phyloP scores from a whole-genome alignment of 2,113 vertebrate species.

The Suncus etruscus region DNA sequence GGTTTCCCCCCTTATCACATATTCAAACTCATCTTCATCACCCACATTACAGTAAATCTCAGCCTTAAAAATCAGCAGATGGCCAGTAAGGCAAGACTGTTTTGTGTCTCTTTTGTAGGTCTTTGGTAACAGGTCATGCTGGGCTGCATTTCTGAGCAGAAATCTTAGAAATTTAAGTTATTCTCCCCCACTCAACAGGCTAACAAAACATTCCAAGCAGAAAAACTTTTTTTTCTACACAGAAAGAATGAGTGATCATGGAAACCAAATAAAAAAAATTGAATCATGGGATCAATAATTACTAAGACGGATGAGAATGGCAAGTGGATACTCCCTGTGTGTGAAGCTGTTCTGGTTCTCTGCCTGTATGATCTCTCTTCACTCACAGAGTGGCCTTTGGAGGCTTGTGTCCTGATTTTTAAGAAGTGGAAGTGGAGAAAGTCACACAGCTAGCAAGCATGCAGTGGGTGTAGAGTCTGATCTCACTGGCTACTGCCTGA shows the following conservation, averaged over 20 bases:
- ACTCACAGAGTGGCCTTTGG: background rate
- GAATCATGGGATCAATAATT: background rate
- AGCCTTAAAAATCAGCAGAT: conserved; percentile 1
- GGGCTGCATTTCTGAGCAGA: background rate
- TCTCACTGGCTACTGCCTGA: background rate
- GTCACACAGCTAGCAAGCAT: background rate
- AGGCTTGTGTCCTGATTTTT: background rate
- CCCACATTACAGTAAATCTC: background rate
- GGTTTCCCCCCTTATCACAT: background rate
- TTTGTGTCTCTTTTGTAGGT: conserved; percentile 38
- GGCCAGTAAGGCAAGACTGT: background rate
- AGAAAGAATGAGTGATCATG: background rate
- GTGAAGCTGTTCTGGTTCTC: background rate
- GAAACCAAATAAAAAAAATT: conserved; percentile 25
- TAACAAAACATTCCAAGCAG: background rate
- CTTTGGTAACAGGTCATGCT: background rate
- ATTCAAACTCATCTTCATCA: background rate
- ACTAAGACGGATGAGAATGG: no score
- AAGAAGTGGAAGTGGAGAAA: background rate
- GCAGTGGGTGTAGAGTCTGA: background rate
- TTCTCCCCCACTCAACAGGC: background rate
- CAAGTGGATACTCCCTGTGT: no score
- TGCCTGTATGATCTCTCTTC: background rate
- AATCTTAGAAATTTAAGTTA: conserved; percentile 32
- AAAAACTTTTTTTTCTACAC: background rate